Conservation (phyloP, 2,888 invertebrate species). For the Bhutanitis thaidina region DNA sequence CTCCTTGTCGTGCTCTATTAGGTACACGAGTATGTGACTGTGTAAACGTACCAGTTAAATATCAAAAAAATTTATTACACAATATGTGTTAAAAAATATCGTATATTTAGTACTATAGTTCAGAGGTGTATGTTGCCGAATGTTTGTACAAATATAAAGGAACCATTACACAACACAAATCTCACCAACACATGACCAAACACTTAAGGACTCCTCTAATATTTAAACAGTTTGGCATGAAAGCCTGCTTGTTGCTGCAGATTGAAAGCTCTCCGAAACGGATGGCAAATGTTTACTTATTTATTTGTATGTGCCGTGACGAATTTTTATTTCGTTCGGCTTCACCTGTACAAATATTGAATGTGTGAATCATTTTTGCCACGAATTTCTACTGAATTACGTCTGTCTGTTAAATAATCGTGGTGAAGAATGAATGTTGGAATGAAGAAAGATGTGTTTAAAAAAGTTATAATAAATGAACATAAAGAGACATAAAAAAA, state of each 20-base stretch:
- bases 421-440: too few relatives aligned
- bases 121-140: conserved; percentile 2
- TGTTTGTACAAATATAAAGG: conserved; percentile 9
- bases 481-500: too few relatives aligned
- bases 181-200: conserved; percentile 12
- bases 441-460: too few relatives aligned
- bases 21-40: too few relatives aligned
- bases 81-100: too few relatives aligned
- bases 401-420: too few relatives aligned
- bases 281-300: conserved; percentile 45
- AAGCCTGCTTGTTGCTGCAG: conserved; percentile 44
- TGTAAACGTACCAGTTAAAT: too few relatives aligned
- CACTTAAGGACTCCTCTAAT: conserved; percentile 26
- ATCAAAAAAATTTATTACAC: too few relatives aligned
- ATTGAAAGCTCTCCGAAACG: conserved; percentile 53
- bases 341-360: conserved; percentile 15
- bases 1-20: too few relatives aligned
- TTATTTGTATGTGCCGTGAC: conserved; percentile 32
- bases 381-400: not conserved
- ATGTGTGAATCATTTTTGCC: not conserved
- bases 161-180: not conserved
- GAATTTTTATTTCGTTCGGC: conserved; percentile 28
- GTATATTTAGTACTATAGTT: too few relatives aligned
- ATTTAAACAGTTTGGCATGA: conserved; percentile 42
- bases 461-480: too few relatives aligned